A percentile compares a stretch with the other conserved stretches of the same genome.
These are phyloP conservation scores for Frieseomelitta varia DNA, from an alignment of 1,140 invertebrate genomes.

Conservation along the genomic window DNA sequence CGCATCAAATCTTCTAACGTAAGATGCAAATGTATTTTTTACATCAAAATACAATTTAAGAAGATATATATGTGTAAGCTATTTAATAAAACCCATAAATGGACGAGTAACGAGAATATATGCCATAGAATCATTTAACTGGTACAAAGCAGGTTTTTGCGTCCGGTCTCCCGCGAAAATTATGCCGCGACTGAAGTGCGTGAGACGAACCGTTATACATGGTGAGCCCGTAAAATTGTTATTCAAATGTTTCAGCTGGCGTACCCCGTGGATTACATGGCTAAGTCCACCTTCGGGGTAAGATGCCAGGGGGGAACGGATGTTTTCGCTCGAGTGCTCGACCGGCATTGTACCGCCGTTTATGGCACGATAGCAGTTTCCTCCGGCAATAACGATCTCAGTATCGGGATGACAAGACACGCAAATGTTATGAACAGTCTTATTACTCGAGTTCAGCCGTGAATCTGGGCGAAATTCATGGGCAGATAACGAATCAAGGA, in stretches of 20 bases:
- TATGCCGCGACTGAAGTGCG: constrained; percentile 11
- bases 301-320: constrained; percentile 3
- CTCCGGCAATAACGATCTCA: constrained; percentile 34
- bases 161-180: not conserved
- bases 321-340: constrained; percentile 18
- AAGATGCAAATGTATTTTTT: not conserved
- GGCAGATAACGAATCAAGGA: not conserved
- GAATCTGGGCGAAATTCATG: constrained; percentile 3
- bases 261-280: constrained; percentile 4
- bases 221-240: constrained; percentile 17
- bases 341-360: constrained; percentile 46
- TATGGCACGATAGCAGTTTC: constrained; percentile 54
- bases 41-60: not conserved
- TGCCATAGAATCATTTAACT: no score
- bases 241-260: constrained; percentile 19
- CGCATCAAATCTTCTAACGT: not conserved
- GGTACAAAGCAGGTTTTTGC: not conserved
- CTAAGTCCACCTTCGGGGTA: not conserved
- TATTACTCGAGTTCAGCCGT: not conserved
- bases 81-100: not conserved
- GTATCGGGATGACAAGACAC: constrained; percentile 30
- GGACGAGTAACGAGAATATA: not conserved
- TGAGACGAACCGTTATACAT: constrained; percentile 24
- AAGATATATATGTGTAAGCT: not conserved
- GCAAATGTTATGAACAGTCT: constrained; percentile 20